These are phyloP conservation scores for Heliconius aoede DNA, from an alignment of 2,888 invertebrate genomes.

Conservation along the genomic window DNA sequence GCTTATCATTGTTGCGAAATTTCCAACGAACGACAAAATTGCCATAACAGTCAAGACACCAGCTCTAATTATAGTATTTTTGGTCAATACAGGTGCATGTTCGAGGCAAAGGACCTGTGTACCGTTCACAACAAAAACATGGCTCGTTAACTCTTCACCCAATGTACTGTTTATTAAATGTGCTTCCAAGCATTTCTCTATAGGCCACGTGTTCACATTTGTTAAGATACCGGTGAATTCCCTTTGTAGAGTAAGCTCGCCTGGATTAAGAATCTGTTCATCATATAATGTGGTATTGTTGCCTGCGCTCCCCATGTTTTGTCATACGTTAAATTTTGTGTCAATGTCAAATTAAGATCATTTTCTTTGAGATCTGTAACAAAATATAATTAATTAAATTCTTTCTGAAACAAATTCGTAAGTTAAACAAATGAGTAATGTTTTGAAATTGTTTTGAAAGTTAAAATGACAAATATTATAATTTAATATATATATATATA, in stretches of 20 bases:
- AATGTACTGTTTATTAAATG: conserved; percentile 62
- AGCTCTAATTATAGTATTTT: conserved; percentile 85
- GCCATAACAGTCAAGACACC: conserved; percentile 88
- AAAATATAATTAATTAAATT: conserved; percentile 11
- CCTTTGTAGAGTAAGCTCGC: conserved; percentile 58
- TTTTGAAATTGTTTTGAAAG: not conserved
- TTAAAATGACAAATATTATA: not conserved
- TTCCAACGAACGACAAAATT: conserved; percentile 88
- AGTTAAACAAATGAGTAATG: not conserved
- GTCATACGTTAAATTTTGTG: conserved; percentile 77
- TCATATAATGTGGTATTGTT: conserved; percentile 80
- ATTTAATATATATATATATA: too few relatives aligned
- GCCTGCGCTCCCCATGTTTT: conserved; percentile 77
- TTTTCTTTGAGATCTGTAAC: conserved; percentile 61
- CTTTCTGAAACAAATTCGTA: not conserved
- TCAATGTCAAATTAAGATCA: conserved; percentile 48
- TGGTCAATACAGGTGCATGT: conserved; percentile 88
- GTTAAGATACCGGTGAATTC: conserved; percentile 57
- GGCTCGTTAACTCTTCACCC: conserved; percentile 57
- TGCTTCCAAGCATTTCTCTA: conserved; percentile 67
- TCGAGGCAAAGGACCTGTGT: conserved; percentile 77
- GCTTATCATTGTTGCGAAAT: conserved; percentile 90
- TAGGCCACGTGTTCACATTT: conserved; percentile 59
- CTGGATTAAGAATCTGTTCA: conserved; percentile 55
- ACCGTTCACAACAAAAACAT: conserved; percentile 63